Evolutionary conservation across 2,797 vertebrate genomes (phyloP).

Genomic region (Aulostomus chinensis): DNA sequence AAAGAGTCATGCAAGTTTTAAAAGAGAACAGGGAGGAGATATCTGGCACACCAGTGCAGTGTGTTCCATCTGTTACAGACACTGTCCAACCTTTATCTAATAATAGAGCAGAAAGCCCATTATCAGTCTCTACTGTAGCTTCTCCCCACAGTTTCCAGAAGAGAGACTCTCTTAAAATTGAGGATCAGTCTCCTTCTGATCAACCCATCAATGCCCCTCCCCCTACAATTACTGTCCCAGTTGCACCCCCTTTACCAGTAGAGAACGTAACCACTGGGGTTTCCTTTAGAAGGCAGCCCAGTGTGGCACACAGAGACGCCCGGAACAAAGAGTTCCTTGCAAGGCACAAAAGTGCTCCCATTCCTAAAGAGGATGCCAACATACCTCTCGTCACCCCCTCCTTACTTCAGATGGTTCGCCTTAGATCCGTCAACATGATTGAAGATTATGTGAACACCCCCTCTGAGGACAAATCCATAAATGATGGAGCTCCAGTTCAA

Average conservation of each 20-base stretch:
- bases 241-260: slow-evolving; percentile 40
- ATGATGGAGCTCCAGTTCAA: slow-evolving; percentile 28
- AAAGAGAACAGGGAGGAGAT: slow-evolving; percentile 19
- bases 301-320: slow-evolving; percentile 59
- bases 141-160: slow-evolving; percentile 17
- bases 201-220: slow-evolving; percentile 10
- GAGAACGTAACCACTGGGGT: slow-evolving; percentile 66
- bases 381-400: slow-evolving; percentile 94
- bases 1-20: background rate
- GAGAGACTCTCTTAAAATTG: slow-evolving; percentile 36
- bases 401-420: slow-evolving; percentile 94
- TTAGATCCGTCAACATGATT: slow-evolving; percentile 86
- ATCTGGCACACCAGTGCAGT: slow-evolving; percentile 9
- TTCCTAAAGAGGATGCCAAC: slow-evolving; percentile 88
- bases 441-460: slow-evolving; percentile 52
- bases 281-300: slow-evolving; percentile 74
- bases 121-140: background rate
- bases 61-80: slow-evolving; percentile 17
- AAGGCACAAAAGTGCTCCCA: slow-evolving; percentile 78
- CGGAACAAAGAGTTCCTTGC: slow-evolving; percentile 78
- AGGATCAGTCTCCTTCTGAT: slow-evolving; percentile 30
- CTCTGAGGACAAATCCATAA: slow-evolving; percentile 54
- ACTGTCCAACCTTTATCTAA: slow-evolving; percentile 8
- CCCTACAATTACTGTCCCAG: slow-evolving; percentile 20
- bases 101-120: slow-evolving; percentile 21